Percentiles rank a stretch among this genome's conserved stretches.
Conservation (phyloP, 1,140 invertebrate species). For the Melipona quadrifasciata region DNA sequence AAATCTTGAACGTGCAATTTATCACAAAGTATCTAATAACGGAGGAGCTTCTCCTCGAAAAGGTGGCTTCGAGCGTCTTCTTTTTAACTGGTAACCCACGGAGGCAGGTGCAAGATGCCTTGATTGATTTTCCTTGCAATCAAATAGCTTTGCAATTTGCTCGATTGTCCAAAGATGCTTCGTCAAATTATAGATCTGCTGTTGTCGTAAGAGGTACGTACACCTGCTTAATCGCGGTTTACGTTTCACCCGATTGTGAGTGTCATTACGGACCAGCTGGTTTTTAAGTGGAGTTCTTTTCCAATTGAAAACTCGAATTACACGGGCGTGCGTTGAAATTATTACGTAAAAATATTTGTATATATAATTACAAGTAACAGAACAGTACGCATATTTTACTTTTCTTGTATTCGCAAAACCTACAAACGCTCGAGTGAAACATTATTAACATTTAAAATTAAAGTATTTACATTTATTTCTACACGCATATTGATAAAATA, state of each 20-base stretch:
- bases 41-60: not conserved
- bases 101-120: slow-evolving; percentile 51
- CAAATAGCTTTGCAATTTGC: slow-evolving; percentile 20
- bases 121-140: slow-evolving; percentile 57
- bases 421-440: too few relatives aligned
- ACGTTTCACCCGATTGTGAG: not conserved
- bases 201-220: slow-evolving; percentile 38
- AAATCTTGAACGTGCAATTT: slow-evolving; percentile 5
- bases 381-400: too few relatives aligned
- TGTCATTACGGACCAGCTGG: not conserved
- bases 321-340: too few relatives aligned
- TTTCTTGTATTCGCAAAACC: too few relatives aligned
- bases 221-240: slow-evolving; percentile 69
- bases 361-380: too few relatives aligned
- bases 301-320: not conserved
- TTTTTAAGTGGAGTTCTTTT: not conserved
- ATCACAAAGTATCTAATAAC: not conserved
- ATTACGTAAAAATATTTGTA: too few relatives aligned
- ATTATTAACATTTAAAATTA: too few relatives aligned
- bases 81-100: slow-evolving; percentile 43
- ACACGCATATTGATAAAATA: not conserved
- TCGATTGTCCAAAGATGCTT: slow-evolving; percentile 20
- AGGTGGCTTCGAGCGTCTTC: not conserved
- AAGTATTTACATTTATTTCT: too few relatives aligned
- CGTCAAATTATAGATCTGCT: slow-evolving; percentile 31